Base-by-base conservation (phyloP, 2,797 vertebrate genomes). In the Clarias platycephalus region DNA sequence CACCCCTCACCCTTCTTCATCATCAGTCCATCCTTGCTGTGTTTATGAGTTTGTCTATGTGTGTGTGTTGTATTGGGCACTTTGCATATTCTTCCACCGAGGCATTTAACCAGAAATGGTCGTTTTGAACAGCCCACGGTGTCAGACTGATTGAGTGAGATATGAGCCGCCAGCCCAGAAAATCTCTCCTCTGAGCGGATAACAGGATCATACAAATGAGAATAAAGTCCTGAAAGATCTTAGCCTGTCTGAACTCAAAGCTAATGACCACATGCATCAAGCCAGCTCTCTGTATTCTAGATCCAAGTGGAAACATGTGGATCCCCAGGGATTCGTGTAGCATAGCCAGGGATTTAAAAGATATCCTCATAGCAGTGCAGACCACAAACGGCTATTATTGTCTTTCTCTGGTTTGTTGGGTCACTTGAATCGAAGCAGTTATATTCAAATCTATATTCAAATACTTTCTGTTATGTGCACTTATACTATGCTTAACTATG, bases 191-290 rank as follows among this genome's bases (percentile, higher is more conserved):
- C 40, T 13, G 24, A 84, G 74, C 44, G 18, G 79, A 78, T 62
- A 66, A 86, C 71, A 82, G 24, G 82, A 83, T 79, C 81, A 85
- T 80, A 80, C 66, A 58, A 86, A 84, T 22, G 53, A 66, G 62
- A 20, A 53, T 53, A 53, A 53, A 62, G 81, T 63, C 64, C 64
- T 55, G 53, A 81, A 67, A 77, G 55, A 64, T 80, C 20, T 31
- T 7, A 4, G 53, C 18, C 67, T 40, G 63, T 28, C 44, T 78
- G 81, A 85, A 77, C 63, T 44, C 71, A n/a, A 71, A 72, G 28
- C 78, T 81, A 81, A 85, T 66, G 78, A 81, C 85, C 26, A 12
- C 31, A n/a, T 57, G 64, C 40, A 13, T 62, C 58, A 66, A 66
- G 12, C 44, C 58, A 58, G 66, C 66, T 66, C 71, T 74, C 66